phyloP scores from a whole-genome alignment of 2,113 vertebrate species.

The Paramisgurnus dabryanus region DNA sequence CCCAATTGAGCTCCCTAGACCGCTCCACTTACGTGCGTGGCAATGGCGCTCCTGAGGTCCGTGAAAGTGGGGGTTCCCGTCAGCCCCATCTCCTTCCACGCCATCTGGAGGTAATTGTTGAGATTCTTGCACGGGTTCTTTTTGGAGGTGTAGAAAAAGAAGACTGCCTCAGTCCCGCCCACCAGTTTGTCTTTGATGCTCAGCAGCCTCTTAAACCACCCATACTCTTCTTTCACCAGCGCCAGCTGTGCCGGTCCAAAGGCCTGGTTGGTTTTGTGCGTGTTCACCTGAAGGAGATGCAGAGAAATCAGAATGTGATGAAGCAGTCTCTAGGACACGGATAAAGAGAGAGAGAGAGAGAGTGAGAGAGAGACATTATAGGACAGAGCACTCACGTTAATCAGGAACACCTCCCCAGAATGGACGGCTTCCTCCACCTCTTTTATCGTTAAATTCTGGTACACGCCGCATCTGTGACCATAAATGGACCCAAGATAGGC shows the following conservation, averaged over 20 bases:
- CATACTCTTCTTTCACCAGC: neutral
- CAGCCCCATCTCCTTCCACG: neutral
- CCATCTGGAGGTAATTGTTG: neutral
- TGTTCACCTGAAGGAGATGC: neutral
- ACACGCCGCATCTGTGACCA: too few species aligned
- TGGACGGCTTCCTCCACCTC: too few species aligned
- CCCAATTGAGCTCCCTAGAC: neutral
- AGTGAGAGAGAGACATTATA: too few species aligned
- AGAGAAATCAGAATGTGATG: too few species aligned
- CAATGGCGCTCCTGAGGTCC: neutral
- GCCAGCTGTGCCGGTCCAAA: neutral
- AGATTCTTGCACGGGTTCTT: neutral
- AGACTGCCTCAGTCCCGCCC: neutral
- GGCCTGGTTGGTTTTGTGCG: neutral
- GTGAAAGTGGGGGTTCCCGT: constrained; percentile 1
- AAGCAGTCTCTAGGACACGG: too few species aligned
- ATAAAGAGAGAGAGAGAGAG: too few species aligned
- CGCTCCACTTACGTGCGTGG: neutral
- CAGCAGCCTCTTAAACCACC: neutral
- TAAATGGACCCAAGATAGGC: too few species aligned
- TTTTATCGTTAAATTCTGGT: too few species aligned
- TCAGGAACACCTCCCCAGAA: too few species aligned
- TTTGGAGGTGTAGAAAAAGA: neutral
- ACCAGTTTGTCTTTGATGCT: neutral
- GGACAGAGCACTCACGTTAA: too few species aligned